Base-by-base conservation (phyloP, 2,113 vertebrate species). In the Paracyprichromis sp. region DNA sequence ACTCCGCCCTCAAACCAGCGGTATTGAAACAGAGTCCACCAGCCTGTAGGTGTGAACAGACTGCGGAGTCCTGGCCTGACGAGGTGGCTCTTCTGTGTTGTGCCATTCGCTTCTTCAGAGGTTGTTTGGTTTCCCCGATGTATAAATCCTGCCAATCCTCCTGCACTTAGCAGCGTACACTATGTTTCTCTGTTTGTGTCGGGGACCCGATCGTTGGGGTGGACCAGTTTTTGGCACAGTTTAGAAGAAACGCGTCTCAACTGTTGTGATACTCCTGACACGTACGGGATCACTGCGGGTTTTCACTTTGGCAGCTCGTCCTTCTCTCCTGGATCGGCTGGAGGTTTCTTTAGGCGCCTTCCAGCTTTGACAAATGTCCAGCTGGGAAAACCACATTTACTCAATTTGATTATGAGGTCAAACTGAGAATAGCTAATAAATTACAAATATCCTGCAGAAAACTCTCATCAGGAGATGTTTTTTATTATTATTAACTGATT, bases 271-370 rank as follows among this genome's bases (percentile, higher is more conserved):
- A 2, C 57, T 61, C 57, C 29, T 34, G 29, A 61, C 9, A 61
- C n/a, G 9, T 54, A 54, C 3, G 1, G 54, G 56, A 61, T 10
- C 14, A 61, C 26, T 0, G 14, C 3, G 0, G 5, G 29, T 61
- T 61, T 31, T 61, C 14, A 10, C 57, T 61, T 34, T 2, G 57
- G 57, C 57, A 61, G 57, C 5, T 34, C 17, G 14, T 10, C 8
- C 8, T 61, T 34, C 57, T 61, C 57, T 61, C 29, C 29, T 34
- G 57, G 57, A 34, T 61, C 3, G 0, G 0, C 57, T 34, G 57
- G 57, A 61, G 29, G 0, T 61, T 61, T 61, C 59, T 61, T 61
- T 10, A 3, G 16, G 16, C 3, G 29, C 0, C 16, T 10, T 4
- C 29, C 57, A 34, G 29, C 57, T 61, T 34, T 61, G 59, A 34